Evolutionary conservation across 2,888 invertebrate species (phyloP).

Genomic region (Drosophila bunnanda): DNA sequence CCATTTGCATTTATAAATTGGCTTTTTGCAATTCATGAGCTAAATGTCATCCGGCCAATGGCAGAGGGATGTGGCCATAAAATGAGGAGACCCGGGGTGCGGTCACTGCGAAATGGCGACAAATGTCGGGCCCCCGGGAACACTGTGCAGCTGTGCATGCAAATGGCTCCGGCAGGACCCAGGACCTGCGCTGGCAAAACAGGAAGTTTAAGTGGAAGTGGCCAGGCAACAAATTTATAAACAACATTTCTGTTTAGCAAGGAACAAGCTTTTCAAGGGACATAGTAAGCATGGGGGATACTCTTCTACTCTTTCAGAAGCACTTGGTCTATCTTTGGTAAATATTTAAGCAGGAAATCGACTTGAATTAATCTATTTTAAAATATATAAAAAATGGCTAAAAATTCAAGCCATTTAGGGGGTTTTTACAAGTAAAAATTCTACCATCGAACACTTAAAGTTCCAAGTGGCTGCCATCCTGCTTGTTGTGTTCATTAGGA

Average conservation of each 20-base stretch:
- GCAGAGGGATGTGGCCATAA: conserved; percentile 16
- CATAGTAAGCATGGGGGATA: neutral
- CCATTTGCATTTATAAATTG: conserved; percentile 82
- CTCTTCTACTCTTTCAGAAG: too few relatives aligned
- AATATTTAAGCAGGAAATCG: neutral
- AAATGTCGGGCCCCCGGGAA: conserved; percentile 53
- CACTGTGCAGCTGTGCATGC: conserved; percentile 76
- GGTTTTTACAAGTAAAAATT: neutral
- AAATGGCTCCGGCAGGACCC: conserved; percentile 69
- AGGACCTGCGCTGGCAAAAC: conserved; percentile 19
- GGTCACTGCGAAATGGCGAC: conserved; percentile 51
- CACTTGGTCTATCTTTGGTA: too few relatives aligned
- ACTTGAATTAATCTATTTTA: neutral
- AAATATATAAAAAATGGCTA: neutral
- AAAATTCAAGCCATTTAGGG: neutral
- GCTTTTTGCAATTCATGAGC: conserved; percentile 77
- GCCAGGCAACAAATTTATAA: conserved; percentile 68
- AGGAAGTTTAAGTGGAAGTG: conserved; percentile 35
- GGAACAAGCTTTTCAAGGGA: conserved; percentile 52
- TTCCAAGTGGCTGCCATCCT: neutral
- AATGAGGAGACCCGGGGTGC: conserved; percentile 1
- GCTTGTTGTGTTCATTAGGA: conserved; percentile 23
- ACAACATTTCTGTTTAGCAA: conserved; percentile 50
- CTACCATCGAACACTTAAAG: neutral
- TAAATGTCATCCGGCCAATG: conserved; percentile 61